These are phyloP conservation scores for Falco naumanni DNA, from an alignment of 2,797 vertebrate genomes.

Conservation along the genomic window DNA sequence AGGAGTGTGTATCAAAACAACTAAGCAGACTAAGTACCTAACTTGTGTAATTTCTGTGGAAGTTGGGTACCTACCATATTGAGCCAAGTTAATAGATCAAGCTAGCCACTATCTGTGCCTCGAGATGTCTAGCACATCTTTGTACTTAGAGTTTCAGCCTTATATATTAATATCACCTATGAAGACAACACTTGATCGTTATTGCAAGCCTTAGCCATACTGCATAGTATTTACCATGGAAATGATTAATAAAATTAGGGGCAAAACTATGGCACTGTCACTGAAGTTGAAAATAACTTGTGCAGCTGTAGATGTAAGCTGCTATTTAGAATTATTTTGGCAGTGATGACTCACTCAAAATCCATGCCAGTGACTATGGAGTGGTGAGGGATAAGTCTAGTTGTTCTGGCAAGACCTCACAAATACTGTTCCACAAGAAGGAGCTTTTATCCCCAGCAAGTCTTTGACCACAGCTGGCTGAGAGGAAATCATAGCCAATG, in stretches of 20 bases:
- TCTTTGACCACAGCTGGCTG: not conserved
- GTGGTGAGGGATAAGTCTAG: not conserved
- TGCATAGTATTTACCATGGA: not conserved
- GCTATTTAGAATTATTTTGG: not conserved
- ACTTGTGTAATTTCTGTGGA: not conserved
- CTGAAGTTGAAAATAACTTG: not conserved
- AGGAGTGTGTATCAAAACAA: not conserved
- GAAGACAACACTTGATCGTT: not conserved
- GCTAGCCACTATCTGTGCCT: not conserved
- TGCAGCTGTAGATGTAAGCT: not conserved
- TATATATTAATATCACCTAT: not conserved
- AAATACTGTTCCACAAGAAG: not conserved
- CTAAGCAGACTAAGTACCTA: not conserved
- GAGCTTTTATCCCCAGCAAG: slow-evolving; percentile 5
- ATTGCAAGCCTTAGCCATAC: not conserved
- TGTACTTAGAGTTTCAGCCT: not conserved
- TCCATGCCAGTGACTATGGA: not conserved
- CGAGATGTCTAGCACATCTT: not conserved
- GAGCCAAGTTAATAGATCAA: not conserved
- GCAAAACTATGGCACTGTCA: not conserved
- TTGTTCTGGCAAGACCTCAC: slow-evolving; percentile 21
- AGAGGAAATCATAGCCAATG: not conserved
- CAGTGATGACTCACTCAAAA: not conserved
- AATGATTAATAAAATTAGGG: not conserved
- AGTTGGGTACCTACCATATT: not conserved